These are phyloP conservation scores for Graptemys geographica DNA, from an alignment of 2,797 vertebrate species.

Conservation along the genomic window DNA sequence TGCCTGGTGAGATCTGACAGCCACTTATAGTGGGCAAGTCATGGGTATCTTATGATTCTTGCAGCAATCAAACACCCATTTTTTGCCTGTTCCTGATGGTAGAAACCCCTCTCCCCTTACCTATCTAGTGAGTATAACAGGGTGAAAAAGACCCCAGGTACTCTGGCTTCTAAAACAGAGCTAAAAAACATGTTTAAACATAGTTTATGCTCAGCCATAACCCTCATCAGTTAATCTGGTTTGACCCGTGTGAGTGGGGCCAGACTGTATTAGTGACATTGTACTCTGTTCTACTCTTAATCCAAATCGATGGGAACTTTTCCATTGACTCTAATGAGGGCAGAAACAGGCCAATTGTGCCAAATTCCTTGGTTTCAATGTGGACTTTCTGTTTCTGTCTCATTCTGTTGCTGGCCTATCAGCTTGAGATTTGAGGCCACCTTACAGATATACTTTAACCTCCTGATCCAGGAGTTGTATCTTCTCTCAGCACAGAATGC, in stretches of 20 bases:
- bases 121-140: background rate
- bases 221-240: background rate
- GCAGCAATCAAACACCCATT: background rate
- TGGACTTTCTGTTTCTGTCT: background rate
- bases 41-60: background rate
- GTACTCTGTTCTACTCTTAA: background rate
- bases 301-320: background rate
- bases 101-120: background rate
- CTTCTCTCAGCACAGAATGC: background rate
- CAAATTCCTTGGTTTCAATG: background rate
- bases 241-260: background rate
- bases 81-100: rapidly evolving
- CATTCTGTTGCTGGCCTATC: background rate
- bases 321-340: background rate
- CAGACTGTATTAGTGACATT: background rate
- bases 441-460: background rate
- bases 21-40: background rate
- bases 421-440: background rate
- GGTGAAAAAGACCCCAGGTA: background rate
- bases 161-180: background rate
- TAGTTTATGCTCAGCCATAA: background rate
- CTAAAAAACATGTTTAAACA: background rate
- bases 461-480: background rate
- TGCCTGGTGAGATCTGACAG: no score
- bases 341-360: no score